Conservation (phyloP, 2,888 invertebrate genomes). For the Parthenolecanium corni region DNA sequence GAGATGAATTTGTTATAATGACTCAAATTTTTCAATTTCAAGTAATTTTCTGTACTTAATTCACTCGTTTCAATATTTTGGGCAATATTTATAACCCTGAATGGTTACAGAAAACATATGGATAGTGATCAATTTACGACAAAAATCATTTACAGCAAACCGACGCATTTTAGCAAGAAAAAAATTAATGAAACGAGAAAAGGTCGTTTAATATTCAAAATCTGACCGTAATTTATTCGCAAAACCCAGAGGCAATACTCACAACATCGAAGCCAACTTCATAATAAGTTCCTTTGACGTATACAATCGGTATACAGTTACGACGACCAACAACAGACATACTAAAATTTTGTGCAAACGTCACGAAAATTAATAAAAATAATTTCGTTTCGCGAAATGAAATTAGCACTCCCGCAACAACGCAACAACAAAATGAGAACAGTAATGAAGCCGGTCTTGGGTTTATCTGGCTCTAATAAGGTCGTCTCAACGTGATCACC, state of each 20-base stretch:
- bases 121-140: no score
- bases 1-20: no score
- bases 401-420: background rate
- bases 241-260: conserved; percentile 39
- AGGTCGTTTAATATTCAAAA: no score
- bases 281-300: conserved; percentile 68
- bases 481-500: conserved; percentile 4
- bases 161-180: no score
- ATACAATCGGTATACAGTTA: conserved; percentile 62
- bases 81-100: no score
- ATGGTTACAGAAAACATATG: no score
- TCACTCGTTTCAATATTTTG: no score
- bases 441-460: conserved; percentile 2
- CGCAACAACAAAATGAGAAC: conserved; percentile 1
- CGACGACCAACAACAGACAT: conserved; percentile 41
- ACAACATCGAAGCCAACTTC: conserved; percentile 80
- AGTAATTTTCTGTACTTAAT: no score
- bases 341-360: background rate
- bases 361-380: background rate
- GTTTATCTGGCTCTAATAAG: conserved; percentile 5
- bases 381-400: background rate
- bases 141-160: no score
- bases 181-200: no score
- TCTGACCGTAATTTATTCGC: background rate
- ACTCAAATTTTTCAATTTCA: no score